These are phyloP conservation scores for Pachycephala philippinensis DNA, from an alignment of 2,113 vertebrate genomes.

Conservation along the genomic window DNA sequence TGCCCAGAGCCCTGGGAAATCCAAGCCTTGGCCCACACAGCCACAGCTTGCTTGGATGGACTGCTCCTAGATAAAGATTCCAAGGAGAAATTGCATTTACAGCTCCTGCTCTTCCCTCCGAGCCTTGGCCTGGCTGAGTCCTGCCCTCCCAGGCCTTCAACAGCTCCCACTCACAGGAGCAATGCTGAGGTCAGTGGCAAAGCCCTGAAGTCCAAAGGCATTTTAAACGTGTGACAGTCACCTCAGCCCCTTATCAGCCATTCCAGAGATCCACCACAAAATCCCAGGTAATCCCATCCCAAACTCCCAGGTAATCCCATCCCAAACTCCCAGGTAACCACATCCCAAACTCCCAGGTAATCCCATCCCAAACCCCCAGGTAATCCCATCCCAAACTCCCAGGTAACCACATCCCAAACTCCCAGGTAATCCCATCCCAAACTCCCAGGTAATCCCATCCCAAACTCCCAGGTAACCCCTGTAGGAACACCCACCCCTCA, in stretches of 20 bases:
- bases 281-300: background rate
- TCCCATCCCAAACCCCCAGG: too few relatives aligned
- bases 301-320: background rate
- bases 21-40: background rate
- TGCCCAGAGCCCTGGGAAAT: background rate
- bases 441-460: background rate
- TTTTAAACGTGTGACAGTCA: background rate
- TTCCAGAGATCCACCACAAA: background rate
- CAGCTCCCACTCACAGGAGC: constrained; percentile 9
- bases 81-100: background rate
- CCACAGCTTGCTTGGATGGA: background rate
- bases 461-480: background rate
- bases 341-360: background rate
- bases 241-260: background rate
- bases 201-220: background rate
- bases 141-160: background rate
- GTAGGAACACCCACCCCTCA: background rate
- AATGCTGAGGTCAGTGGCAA: constrained; percentile 42
- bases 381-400: too few relatives aligned
- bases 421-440: background rate
- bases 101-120: background rate
- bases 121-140: background rate
- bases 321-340: background rate
- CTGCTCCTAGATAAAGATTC: background rate
- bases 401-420: background rate